Percentiles rank a stretch among this genome's conserved stretches.
These are phyloP conservation scores for Ornithoptera alexandrae DNA, from an alignment of 2,888 invertebrate genomes.

Conservation along the genomic window DNA sequence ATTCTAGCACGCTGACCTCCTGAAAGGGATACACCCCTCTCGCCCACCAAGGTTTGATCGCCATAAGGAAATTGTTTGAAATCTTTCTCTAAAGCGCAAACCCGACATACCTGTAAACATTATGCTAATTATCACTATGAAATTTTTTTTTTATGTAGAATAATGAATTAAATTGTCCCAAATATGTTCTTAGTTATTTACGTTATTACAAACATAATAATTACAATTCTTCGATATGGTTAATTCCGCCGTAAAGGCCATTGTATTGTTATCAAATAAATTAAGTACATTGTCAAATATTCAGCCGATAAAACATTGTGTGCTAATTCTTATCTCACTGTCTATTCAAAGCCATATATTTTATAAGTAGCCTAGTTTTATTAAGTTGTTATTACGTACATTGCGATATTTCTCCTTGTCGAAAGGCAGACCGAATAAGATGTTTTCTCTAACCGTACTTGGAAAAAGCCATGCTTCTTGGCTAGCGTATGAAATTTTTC, in stretches of 20 bases:
- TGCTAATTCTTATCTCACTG: slow-evolving; percentile 1
- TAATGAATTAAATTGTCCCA: not conserved
- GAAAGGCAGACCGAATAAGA: slow-evolving; percentile 87
- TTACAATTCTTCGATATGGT: not conserved
- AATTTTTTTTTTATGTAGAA: not conserved
- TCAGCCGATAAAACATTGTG: slow-evolving; percentile 7
- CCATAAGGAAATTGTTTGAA: slow-evolving; percentile 82
- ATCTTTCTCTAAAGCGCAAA: slow-evolving; percentile 77
- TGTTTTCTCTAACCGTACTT: slow-evolving; percentile 89
- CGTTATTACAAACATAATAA: not conserved
- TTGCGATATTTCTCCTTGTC: slow-evolving; percentile 79
- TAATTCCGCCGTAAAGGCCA: not conserved
- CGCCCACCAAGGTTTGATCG: slow-evolving; percentile 85
- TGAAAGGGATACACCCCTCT: slow-evolving; percentile 84
- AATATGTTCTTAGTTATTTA: not conserved
- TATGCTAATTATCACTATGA: slow-evolving; percentile 31
- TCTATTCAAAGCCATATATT: slow-evolving; percentile 9
- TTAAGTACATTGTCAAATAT: slow-evolving; percentile 7
- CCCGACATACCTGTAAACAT: slow-evolving; percentile 62
- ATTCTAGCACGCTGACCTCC: slow-evolving; percentile 88
- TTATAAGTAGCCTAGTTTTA: not conserved
- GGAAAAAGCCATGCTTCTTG: slow-evolving; percentile 94
- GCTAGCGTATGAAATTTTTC: slow-evolving; percentile 85
- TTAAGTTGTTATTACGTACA: slow-evolving; percentile 45
- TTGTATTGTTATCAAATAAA: slow-evolving; percentile 11